A percentile compares a stretch with the other conserved stretches of the same genome.
Evolutionary conservation across 2,113 vertebrate species (phyloP).

Genomic region (Microtus pennsylvanicus): DNA sequence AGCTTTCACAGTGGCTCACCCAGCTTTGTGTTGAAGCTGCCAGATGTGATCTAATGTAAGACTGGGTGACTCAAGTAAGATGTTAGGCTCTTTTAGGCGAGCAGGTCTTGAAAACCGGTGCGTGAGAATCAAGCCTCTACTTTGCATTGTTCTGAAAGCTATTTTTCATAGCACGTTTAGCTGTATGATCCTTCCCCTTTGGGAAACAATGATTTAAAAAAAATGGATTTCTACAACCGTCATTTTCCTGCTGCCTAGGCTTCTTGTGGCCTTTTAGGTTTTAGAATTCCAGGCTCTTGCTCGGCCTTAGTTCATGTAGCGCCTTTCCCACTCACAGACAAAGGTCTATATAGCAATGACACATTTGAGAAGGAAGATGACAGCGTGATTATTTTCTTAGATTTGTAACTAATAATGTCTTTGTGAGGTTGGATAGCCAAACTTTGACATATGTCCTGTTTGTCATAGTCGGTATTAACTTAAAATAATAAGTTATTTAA

Average conservation of each 20-base stretch:
- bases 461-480: slow-evolving; percentile 83
- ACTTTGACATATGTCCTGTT: slow-evolving; percentile 81
- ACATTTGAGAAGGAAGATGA: slow-evolving; percentile 30
- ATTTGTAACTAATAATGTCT: slow-evolving; percentile 61
- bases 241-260: not conserved
- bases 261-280: not conserved
- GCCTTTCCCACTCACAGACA: slow-evolving; percentile 30
- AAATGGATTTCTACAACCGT: slow-evolving; percentile 48
- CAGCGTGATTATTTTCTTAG: slow-evolving; percentile 44
- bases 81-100: slow-evolving; percentile 19
- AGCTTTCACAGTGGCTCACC: not conserved
- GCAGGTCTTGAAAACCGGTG: slow-evolving; percentile 38
- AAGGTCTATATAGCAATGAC: not conserved
- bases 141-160: slow-evolving; percentile 52
- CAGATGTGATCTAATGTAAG: slow-evolving; percentile 27
- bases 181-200: not conserved
- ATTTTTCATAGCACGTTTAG: slow-evolving; percentile 6
- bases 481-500: slow-evolving; percentile 85
- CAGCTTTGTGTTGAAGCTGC: not conserved
- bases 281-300: not conserved
- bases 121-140: slow-evolving; percentile 37
- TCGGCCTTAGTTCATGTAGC: slow-evolving; percentile 54
- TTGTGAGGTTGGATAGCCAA: slow-evolving; percentile 72
- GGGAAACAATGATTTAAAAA: slow-evolving; percentile 23
- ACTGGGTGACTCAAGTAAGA: not conserved